Evolutionary conservation across 1,140 invertebrate species (phyloP).

Genomic region (Drosophila saltans): DNA sequence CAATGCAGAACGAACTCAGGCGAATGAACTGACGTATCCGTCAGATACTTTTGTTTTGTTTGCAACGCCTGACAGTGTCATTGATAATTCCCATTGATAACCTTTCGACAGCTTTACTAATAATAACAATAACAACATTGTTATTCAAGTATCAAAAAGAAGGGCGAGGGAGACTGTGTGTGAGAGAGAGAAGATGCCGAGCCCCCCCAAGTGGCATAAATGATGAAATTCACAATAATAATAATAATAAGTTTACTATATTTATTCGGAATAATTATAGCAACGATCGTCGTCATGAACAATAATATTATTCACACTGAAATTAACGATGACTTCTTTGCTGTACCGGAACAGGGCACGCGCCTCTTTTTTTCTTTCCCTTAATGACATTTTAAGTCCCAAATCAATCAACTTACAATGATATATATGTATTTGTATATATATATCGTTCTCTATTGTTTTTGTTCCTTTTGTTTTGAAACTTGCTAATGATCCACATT

Average conservation of each 20-base stretch:
- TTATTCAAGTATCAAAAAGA: conserved; percentile 52
- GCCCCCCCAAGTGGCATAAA: conserved; percentile 53
- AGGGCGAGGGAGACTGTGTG: conserved; percentile 10
- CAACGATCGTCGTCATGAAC: conserved; percentile 27
- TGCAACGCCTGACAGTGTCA: conserved; percentile 25
- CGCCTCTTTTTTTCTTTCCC: conserved; percentile 22
- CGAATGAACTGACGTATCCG: conserved; percentile 24
- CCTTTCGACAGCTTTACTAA: conserved; percentile 42
- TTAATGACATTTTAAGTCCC: conserved; percentile 12
- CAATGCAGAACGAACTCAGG: background rate
- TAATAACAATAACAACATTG: conserved; percentile 28
- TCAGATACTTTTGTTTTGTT: conserved; percentile 33
- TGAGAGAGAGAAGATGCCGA: conserved; percentile 38
- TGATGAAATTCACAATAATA: conserved; percentile 36
- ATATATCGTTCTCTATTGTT: background rate
- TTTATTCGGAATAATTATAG: conserved; percentile 36
- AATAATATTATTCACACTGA: conserved; percentile 19
- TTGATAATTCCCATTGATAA: conserved; percentile 62
- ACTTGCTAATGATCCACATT: conserved; percentile 36
- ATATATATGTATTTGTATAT: conserved; percentile 12
- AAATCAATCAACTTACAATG: conserved; percentile 33
- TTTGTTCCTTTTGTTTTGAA: background rate
- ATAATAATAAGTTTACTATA: conserved; percentile 33
- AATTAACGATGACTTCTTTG: background rate
- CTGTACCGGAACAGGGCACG: conserved; percentile 21